Conservation (phyloP, 2,113 vertebrate species). For the Psammodynastes pulverulentus region DNA sequence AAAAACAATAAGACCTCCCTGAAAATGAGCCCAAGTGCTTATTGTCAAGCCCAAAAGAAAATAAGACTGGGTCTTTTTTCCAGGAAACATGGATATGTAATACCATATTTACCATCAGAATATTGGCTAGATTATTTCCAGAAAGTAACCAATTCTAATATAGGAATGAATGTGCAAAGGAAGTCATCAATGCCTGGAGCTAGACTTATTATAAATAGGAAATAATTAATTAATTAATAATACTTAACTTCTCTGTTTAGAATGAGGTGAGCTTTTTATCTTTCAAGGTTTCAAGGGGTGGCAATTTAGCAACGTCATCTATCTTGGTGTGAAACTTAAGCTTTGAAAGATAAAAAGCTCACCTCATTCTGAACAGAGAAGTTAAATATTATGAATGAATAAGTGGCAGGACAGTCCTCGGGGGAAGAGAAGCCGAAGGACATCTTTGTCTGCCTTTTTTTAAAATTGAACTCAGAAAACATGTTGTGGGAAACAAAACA, state of each 20-base stretch:
- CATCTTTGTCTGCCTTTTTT: neutral
- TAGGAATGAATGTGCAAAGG: neutral
- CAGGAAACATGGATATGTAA: neutral
- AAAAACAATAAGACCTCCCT: too few relatives aligned
- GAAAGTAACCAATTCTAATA: neutral
- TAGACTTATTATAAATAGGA: too few relatives aligned
- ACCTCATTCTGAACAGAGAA: neutral
- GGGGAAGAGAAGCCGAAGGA: neutral
- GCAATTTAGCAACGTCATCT: neutral
- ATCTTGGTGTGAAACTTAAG: neutral
- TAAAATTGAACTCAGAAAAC: neutral
- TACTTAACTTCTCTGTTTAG: accelerated
- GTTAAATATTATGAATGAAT: accelerated
- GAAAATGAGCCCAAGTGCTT: too few relatives aligned
- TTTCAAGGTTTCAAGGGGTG: neutral
- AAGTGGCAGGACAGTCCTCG: accelerated
- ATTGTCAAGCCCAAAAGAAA: too few relatives aligned
- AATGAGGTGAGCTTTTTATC: neutral
- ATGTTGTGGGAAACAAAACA: neutral
- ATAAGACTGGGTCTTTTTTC: too few relatives aligned
- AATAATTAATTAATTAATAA: neutral
- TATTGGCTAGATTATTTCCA: neutral
- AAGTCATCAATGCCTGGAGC: neutral
- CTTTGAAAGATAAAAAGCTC: neutral
- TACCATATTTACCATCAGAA: neutral